phyloP scores from a whole-genome alignment of 2,888 invertebrate genomes.

The Sphaeridia pumilis region DNA sequence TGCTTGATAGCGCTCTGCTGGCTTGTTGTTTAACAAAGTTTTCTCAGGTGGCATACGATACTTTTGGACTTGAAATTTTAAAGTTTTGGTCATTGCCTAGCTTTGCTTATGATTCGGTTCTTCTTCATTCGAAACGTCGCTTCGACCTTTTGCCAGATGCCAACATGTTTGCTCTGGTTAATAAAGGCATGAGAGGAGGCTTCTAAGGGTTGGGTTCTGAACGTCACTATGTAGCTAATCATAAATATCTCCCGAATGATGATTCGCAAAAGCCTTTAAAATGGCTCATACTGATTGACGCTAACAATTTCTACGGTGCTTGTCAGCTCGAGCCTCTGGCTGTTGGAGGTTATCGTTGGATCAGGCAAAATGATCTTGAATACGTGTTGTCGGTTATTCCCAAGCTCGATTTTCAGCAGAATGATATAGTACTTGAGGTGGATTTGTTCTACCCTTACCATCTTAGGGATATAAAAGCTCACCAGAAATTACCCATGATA shows the following conservation, averaged over 20 bases:
- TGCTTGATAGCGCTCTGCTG: background rate
- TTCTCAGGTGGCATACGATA: background rate
- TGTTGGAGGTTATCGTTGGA: background rate
- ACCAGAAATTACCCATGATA: background rate
- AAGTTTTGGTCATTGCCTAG: background rate
- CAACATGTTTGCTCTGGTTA: background rate
- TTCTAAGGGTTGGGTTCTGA: background rate
- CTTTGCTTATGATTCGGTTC: background rate
- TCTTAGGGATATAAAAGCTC: background rate
- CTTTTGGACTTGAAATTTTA: background rate
- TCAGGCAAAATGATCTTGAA: background rate
- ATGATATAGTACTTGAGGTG: background rate
- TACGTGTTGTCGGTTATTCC: background rate
- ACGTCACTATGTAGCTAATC: background rate
- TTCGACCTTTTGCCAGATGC: background rate
- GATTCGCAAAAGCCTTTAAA: background rate
- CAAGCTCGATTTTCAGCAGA: background rate
- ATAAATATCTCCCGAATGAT: background rate
- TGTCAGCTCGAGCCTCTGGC: background rate
- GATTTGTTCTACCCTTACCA: background rate
- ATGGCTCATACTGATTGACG: background rate
- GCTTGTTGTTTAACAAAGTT: background rate
- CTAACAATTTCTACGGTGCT: background rate
- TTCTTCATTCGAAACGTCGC: background rate
- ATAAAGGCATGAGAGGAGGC: background rate